Conservation (phyloP, 1,140 invertebrate genomes). For the Cephus cinctus region DNA sequence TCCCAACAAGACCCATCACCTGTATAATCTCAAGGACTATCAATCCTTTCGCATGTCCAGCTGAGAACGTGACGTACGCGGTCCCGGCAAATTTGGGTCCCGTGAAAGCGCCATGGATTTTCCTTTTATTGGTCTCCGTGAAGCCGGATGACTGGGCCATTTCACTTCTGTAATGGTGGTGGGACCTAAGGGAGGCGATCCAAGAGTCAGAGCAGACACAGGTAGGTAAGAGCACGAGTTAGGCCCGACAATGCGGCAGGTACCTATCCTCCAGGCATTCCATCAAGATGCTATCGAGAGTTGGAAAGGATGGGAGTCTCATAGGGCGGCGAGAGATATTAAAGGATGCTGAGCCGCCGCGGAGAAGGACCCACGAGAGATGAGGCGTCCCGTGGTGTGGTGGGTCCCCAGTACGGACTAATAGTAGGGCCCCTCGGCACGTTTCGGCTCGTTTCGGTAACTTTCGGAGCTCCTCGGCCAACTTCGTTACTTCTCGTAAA, state of each 20-base stretch:
- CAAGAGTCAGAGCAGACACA: not conserved
- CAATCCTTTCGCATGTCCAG: too few species aligned
- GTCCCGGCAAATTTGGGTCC: too few species aligned
- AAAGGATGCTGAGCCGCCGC: conserved; percentile 46
- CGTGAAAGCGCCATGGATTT: too few species aligned
- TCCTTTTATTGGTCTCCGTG: too few species aligned
- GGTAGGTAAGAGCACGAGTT: conserved; percentile 25
- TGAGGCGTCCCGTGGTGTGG: conserved; percentile 42
- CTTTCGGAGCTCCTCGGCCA: not conserved
- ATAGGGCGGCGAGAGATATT: conserved; percentile 45
- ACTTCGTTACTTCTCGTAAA: too few species aligned
- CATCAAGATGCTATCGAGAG: conserved; percentile 52
- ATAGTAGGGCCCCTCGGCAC: not conserved
- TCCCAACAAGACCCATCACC: too few species aligned
- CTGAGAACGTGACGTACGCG: too few species aligned
- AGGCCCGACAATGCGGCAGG: conserved; percentile 44
- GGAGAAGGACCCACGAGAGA: conserved; percentile 13
- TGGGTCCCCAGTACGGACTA: conserved; percentile 36
- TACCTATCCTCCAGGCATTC: conserved; percentile 48
- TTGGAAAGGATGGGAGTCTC: conserved; percentile 14
- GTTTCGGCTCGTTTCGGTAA: not conserved
- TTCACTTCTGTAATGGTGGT: too few species aligned
- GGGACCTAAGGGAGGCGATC: too few species aligned
- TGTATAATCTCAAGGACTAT: too few species aligned
- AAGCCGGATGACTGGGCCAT: too few species aligned